Evolutionary conservation across 2,888 invertebrate species (phyloP), one percentile per base, ranked within the genome.

Genomic region (Gastrophysa polygoni): DNA sequence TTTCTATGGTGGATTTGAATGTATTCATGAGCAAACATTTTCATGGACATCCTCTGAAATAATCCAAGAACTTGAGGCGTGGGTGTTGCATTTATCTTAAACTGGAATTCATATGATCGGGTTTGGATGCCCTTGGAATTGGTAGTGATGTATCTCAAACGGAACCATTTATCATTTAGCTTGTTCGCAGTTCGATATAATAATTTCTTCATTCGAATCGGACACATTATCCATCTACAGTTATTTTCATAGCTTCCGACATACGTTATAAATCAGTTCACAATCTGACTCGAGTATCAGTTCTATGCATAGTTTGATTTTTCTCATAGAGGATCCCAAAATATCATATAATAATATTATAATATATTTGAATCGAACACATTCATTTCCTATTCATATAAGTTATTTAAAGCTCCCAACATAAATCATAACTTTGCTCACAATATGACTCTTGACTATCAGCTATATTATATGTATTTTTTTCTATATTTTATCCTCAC

Each of bases 61-160:
- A n/a, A 38, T 38, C 38, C 38, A 11, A 14, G 38, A 38, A 38
- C 2, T 38, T n/a, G n/a, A 11, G 4, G n/a, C 38, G 38, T 38
- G 38, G 38, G 38, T 14, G 38, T 38, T 10, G n/a, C 14, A 38
- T 38, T 38, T 38, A 38, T 38, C 1, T 14, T 38, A 38, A 38
- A 38, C 38, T 38, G 2, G 11, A 38, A 38, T 38, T 38, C 14
- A 38, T 38, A 38, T 14, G 38, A 11, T 38, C 38, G 14, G 1
- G 14, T 14, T 38, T 38, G 32, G 59, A 60, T 67, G 70, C 64
- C 71, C 71, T 71, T 71, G 71, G 61, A 64, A n/a, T n/a, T n/a
- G n/a, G n/a, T n/a, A n/a, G n/a, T n/a, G n/a, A n/a, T n/a, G n/a
- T n/a, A n/a, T n/a, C n/a, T n/a, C n/a, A n/a, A n/a, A n/a, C n/a